Evolutionary conservation across 2,113 vertebrate genomes (phyloP).

Genomic region (Mus pahari): DNA sequence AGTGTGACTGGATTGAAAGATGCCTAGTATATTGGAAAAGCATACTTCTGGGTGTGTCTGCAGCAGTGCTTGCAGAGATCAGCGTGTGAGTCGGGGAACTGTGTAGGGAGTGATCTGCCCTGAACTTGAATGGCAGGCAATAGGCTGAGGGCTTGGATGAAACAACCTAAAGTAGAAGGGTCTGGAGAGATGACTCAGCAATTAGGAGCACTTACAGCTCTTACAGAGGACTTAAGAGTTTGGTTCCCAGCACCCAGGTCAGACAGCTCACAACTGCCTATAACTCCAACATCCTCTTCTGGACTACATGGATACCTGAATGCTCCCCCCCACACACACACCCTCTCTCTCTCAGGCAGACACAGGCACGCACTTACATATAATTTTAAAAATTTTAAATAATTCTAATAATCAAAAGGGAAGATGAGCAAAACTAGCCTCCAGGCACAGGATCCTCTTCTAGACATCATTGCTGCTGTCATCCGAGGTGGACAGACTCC

Average conservation of each 20-base stretch:
- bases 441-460: too few relatives aligned
- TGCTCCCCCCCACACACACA: too few relatives aligned
- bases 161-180: not conserved
- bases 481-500: not conserved
- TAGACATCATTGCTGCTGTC: not conserved
- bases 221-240: not conserved
- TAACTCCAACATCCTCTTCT: not conserved
- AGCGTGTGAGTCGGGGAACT: not conserved
- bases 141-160: not conserved
- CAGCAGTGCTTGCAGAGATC: not conserved
- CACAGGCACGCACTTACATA: not conserved
- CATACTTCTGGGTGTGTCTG: not conserved
- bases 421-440: not conserved
- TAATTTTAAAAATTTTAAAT: not conserved
- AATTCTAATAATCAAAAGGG: not conserved
- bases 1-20: not conserved
- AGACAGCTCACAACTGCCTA: not conserved
- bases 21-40: not conserved
- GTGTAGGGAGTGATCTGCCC: too few relatives aligned
- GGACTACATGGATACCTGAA: not conserved
- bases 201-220: not conserved
- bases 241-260: not conserved
- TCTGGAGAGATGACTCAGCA: not conserved
- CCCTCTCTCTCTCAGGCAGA: not conserved
- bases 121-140: not conserved